A percentile compares a stretch with the other conserved stretches of the same genome.
Evolutionary conservation across 2,888 invertebrate genomes (phyloP).

Genomic region (Dione juno): DNA sequence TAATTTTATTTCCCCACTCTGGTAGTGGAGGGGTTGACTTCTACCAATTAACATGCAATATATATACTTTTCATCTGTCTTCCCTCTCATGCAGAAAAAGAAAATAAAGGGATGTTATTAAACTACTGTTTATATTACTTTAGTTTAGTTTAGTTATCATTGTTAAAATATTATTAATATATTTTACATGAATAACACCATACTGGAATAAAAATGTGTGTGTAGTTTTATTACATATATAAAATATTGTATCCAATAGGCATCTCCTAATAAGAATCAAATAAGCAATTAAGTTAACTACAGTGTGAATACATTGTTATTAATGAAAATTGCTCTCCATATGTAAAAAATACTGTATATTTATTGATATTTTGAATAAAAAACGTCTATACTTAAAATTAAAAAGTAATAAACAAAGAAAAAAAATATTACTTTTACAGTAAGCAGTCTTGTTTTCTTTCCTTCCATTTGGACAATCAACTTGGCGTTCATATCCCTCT

Average conservation of each 20-base stretch:
- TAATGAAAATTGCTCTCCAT: too few relatives aligned
- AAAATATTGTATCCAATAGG: background rate
- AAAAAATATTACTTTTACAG: constrained; percentile 85
- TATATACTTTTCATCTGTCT: too few relatives aligned
- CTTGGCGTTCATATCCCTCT: constrained; percentile 91
- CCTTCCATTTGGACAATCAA: constrained; percentile 93
- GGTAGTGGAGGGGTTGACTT: too few relatives aligned
- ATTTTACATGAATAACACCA: background rate
- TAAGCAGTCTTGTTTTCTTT: constrained; percentile 90
- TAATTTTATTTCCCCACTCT: too few relatives aligned
- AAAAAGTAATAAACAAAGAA: background rate
- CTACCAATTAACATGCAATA: too few relatives aligned
- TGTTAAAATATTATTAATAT: too few relatives aligned
- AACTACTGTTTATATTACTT: too few relatives aligned
- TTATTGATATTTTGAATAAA: background rate
- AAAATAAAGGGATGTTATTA: too few relatives aligned
- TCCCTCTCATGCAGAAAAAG: too few relatives aligned
- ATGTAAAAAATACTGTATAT: too few relatives aligned
- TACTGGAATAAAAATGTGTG: background rate
- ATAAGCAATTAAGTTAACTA: background rate
- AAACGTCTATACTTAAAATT: background rate
- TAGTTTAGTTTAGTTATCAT: too few relatives aligned
- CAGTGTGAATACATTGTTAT: too few relatives aligned
- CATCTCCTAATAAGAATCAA: background rate
- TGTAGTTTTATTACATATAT: background rate